phyloP scores from a whole-genome alignment of 1,140 invertebrate genomes.

The Drosophila nigromelanica region DNA sequence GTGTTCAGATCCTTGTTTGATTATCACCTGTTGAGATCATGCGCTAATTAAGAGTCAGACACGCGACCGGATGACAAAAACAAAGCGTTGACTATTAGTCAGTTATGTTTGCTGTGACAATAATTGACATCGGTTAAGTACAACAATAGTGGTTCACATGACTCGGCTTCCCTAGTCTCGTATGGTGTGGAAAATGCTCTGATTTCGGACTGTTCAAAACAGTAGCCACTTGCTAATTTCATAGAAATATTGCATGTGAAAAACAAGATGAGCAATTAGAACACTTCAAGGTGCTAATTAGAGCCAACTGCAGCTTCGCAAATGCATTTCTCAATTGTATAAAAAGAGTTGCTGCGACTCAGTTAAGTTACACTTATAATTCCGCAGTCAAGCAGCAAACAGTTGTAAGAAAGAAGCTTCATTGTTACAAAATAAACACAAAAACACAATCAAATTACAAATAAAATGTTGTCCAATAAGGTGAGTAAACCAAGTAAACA shows the following conservation, averaged over 20 bases:
- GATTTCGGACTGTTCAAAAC: constrained; percentile 39
- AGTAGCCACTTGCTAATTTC: constrained; percentile 56
- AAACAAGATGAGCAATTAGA: constrained; percentile 69
- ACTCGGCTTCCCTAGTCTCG: constrained; percentile 39
- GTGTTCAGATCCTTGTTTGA: constrained; percentile 9
- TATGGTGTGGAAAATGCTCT: constrained; percentile 46
- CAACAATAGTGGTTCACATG: constrained; percentile 53
- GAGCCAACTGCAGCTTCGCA: constrained; percentile 16
- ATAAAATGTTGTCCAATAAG: constrained; percentile 44
- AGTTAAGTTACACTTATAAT: constrained; percentile 41
- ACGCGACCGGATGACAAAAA: constrained; percentile 61
- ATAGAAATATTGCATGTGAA: constrained; percentile 46
- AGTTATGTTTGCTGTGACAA: constrained; percentile 44
- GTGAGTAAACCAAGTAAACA: constrained; percentile 22
- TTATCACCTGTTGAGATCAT: constrained; percentile 58
- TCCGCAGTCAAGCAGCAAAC: constrained; percentile 26
- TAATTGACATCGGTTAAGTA: constrained; percentile 15
- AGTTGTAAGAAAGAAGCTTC: not conserved
- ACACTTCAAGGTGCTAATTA: constrained; percentile 63
- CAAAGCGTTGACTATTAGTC: constrained; percentile 47
- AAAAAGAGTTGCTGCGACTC: constrained; percentile 41
- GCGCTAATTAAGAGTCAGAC: constrained; percentile 53
- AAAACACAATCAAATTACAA: not conserved
- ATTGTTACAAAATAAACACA: not conserved
- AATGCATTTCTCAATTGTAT: constrained; percentile 58